phyloP scores from a whole-genome alignment of 2,888 invertebrate genomes.

The Parochlus steinenii region DNA sequence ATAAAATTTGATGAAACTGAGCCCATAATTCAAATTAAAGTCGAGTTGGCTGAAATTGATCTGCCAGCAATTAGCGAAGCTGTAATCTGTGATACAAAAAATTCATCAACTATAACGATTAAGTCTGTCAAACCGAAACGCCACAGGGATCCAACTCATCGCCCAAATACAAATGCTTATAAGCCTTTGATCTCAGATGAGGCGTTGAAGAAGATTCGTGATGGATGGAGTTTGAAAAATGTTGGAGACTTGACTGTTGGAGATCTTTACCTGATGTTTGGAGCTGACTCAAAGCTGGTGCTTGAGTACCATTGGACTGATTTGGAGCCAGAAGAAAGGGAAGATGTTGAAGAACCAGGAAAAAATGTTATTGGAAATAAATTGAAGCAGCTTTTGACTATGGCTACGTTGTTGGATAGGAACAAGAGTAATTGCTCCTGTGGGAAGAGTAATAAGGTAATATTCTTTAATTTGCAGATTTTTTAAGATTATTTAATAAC shows the following conservation, averaged over 20 bases:
- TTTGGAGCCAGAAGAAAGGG: constrained; percentile 20
- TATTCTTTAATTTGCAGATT: constrained; percentile 20
- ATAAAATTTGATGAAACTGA: not conserved
- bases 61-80: not conserved
- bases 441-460: too few species aligned
- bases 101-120: not conserved
- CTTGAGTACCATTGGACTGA: constrained; percentile 70
- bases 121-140: not conserved
- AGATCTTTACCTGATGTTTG: constrained; percentile 76
- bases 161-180: constrained; percentile 5
- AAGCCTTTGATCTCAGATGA: constrained; percentile 26
- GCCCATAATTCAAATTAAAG: not conserved
- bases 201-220: constrained; percentile 25
- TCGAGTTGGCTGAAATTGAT: not conserved
- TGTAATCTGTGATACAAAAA: too few species aligned
- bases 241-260: constrained; percentile 71
- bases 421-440: constrained; percentile 27
- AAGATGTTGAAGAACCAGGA: not conserved
- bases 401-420: constrained; percentile 28
- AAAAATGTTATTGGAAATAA: constrained; percentile 20
- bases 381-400: constrained; percentile 27
- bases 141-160: not conserved
- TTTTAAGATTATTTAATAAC: constrained; percentile 5
- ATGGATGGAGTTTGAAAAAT: constrained; percentile 64
- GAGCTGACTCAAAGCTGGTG: constrained; percentile 48